Percentiles rank a stretch among this genome's conserved stretches.
Conservation (phyloP, 1,140 invertebrate species). For the Caenorhabditis inopinata region DNA sequence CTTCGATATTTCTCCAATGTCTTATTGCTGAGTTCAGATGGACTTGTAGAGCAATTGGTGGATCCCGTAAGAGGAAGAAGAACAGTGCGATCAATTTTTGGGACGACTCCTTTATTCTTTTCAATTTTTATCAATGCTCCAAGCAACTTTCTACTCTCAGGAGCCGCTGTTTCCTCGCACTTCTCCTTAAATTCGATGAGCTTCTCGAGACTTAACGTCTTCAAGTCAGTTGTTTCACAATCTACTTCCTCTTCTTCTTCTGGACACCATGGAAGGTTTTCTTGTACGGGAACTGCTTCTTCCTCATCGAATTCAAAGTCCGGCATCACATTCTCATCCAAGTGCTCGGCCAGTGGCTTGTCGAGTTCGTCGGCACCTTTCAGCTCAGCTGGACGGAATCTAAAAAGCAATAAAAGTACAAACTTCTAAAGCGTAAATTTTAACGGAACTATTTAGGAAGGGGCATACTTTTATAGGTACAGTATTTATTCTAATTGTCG, state of each 20-base stretch:
- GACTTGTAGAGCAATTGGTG: neutral
- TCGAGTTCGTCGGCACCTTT: constrained; percentile 21
- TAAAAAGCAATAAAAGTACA: neutral
- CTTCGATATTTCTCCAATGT: neutral
- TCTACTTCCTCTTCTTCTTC: neutral
- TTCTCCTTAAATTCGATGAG: neutral
- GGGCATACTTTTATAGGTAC: no score
- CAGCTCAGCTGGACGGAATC: neutral
- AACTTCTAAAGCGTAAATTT: no score
- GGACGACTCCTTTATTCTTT: neutral
- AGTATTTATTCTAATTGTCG: no score
- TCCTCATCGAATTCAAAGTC: constrained; percentile 5
- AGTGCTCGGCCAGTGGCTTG: neutral
- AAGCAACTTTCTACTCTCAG: neutral
- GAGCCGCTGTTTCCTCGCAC: neutral
- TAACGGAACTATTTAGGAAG: no score
- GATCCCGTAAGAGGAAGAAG: neutral
- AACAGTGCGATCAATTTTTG: neutral
- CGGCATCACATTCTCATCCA: constrained; percentile 15
- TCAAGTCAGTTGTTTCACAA: neutral
- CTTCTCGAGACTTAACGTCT: neutral
- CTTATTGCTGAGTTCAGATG: neutral
- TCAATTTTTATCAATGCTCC: neutral
- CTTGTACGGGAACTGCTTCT: neutral
- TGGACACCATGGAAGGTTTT: constrained; percentile 26